phyloP scores from a whole-genome alignment of 2,888 invertebrate species.

The Chirona hameri region DNA sequence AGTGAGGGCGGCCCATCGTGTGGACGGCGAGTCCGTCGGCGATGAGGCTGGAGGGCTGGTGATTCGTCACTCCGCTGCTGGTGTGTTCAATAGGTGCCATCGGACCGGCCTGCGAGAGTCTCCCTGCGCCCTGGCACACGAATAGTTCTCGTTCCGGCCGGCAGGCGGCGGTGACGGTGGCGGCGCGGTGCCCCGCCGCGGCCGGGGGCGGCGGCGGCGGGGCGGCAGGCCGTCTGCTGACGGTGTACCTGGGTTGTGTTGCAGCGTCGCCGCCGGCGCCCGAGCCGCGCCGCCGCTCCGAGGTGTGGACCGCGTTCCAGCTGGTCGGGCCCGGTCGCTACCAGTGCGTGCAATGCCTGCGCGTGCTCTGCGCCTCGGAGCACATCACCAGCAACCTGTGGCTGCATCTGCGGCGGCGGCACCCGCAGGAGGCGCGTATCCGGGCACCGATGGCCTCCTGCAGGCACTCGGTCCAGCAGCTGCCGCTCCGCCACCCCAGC shows the following conservation, averaged over 20 bases:
- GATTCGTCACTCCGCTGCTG: too few species aligned
- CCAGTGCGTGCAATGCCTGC: not conserved
- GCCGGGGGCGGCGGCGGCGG: not conserved
- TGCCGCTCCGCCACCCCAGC: not conserved
- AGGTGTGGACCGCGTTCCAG: not conserved
- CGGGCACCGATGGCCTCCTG: not conserved
- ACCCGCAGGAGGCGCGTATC: not conserved
- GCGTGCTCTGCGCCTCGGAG: constrained; percentile 45
- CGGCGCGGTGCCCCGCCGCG: not conserved
- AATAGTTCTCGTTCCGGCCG: too few species aligned
- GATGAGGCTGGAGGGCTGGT: too few species aligned
- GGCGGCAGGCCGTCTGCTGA: not conserved
- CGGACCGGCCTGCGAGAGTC: too few species aligned
- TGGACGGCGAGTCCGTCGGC: too few species aligned
- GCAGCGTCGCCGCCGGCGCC: not conserved
- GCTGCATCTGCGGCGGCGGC: constrained; percentile 36
- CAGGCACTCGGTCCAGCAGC: not conserved
- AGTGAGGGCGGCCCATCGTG: too few species aligned
- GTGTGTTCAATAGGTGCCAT: too few species aligned
- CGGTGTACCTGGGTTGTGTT: not conserved
- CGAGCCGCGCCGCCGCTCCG: not conserved
- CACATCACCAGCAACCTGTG: constrained; percentile 43
- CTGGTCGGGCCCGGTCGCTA: not conserved
- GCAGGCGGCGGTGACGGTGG: too few species aligned
- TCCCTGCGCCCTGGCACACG: too few species aligned